These are phyloP conservation scores for Zoanthus sansibaricus DNA, from an alignment of 92 coral and sea anemone species.

Conservation along the genomic window DNA sequence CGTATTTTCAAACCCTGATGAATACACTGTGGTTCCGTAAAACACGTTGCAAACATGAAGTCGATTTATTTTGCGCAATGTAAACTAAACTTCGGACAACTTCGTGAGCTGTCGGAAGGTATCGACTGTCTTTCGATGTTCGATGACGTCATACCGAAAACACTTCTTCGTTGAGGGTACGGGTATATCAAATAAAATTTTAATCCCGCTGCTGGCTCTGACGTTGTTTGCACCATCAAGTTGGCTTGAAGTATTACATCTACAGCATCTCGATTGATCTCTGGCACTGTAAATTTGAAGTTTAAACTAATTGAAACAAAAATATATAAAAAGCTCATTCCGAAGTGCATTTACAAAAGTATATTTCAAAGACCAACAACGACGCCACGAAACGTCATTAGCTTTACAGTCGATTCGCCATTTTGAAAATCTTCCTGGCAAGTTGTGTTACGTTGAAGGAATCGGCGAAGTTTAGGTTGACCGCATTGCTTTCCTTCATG, in stretches of 20 bases:
- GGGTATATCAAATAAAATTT: constrained; percentile 75
- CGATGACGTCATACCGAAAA: constrained; percentile 77
- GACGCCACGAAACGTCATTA: constrained; percentile 78
- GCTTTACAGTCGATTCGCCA: constrained; percentile 88
- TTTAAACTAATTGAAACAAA: constrained; percentile 25
- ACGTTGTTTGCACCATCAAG: constrained; percentile 92
- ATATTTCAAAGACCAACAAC: constrained; percentile 29
- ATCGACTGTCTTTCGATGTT: constrained; percentile 58
- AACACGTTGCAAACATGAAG: background rate
- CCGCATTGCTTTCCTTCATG: constrained; percentile 97
- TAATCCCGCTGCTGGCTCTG: constrained; percentile 95
- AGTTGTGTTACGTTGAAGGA: constrained; percentile 77
- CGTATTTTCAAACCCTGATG: background rate
- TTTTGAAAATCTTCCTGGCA: constrained; percentile 78
- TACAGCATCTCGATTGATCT: constrained; percentile 81
- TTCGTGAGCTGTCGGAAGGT: constrained; percentile 69
- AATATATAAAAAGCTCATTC: constrained; percentile 24
- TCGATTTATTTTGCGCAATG: background rate
- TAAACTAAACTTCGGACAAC: constrained; percentile 15
- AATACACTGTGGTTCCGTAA: background rate
- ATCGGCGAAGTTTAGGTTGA: constrained; percentile 81
- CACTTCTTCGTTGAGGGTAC: constrained; percentile 66
- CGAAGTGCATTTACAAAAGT: constrained; percentile 53
- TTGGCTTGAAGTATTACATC: constrained; percentile 86
- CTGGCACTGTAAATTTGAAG: constrained; percentile 51